Percentiles rank a stretch among this genome's conserved stretches.
Evolutionary conservation across 1,140 invertebrate species (phyloP).

Genomic region (Plodia interpunctella): DNA sequence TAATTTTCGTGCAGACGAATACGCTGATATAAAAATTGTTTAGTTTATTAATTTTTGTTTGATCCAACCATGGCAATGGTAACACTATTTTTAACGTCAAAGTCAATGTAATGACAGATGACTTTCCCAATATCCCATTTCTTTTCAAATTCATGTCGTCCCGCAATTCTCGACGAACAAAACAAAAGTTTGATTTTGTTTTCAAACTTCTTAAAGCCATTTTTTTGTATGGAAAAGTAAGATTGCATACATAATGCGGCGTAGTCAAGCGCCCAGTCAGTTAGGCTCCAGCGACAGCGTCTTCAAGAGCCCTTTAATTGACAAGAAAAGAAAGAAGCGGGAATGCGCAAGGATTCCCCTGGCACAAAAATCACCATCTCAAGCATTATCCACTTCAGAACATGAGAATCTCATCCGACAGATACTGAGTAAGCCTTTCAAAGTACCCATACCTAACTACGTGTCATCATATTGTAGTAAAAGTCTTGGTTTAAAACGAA

Average conservation of each 20-base stretch:
- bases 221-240: neutral
- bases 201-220: neutral
- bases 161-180: no score
- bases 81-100: no score
- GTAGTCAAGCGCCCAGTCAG: constrained; percentile 79
- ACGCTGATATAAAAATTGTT: no score
- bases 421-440: constrained; percentile 93
- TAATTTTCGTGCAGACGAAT: no score
- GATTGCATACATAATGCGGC: constrained; percentile 54
- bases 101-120: no score
- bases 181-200: neutral
- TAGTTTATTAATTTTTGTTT: no score
- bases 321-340: constrained; percentile 60
- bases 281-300: constrained; percentile 55
- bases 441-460: constrained; percentile 96
- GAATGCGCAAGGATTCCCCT: constrained; percentile 58
- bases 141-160: no score
- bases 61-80: no score
- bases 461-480: constrained; percentile 82
- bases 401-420: constrained; percentile 85
- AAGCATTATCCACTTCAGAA: constrained; percentile 64
- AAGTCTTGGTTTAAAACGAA: constrained; percentile 77
- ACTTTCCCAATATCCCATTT: no score
- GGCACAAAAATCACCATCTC: constrained; percentile 51
- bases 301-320: constrained; percentile 69